Conservation (phyloP, 1,140 invertebrate species). For the Drosophila funebris region DNA sequence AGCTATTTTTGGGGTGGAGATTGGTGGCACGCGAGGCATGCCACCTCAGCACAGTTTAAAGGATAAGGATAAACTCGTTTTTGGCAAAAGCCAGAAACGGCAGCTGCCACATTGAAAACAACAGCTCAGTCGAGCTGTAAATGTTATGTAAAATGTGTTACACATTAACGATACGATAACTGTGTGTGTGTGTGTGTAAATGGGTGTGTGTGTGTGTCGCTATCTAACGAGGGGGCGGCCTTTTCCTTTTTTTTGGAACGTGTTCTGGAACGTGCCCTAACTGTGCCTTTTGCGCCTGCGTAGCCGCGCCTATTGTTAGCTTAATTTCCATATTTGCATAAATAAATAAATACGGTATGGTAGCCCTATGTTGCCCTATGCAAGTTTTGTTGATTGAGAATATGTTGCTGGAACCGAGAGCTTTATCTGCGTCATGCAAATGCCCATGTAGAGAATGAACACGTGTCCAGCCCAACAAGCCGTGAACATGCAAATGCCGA, state of each 20-base stretch:
- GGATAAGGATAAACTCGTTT: slow-evolving; percentile 74
- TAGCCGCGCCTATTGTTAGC: slow-evolving; percentile 37
- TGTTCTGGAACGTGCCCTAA: slow-evolving; percentile 53
- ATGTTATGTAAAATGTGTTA: slow-evolving; percentile 54
- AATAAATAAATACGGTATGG: slow-evolving; percentile 37
- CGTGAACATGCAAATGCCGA: slow-evolving; percentile 61
- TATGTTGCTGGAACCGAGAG: slow-evolving; percentile 38
- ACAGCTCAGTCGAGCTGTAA: slow-evolving; percentile 29
- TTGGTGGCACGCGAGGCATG: slow-evolving; percentile 39
- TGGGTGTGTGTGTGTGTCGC: slow-evolving; percentile 31
- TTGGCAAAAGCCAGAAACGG: slow-evolving; percentile 56
- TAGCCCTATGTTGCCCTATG: neutral
- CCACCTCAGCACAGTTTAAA: neutral
- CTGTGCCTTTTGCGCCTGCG: slow-evolving; percentile 63
- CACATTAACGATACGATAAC: slow-evolving; percentile 23
- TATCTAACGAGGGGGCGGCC: slow-evolving; percentile 48
- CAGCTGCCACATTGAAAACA: slow-evolving; percentile 44
- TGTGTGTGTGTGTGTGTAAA: slow-evolving; percentile 22
- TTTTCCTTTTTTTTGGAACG: slow-evolving; percentile 36
- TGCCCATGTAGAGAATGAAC: slow-evolving; percentile 35
- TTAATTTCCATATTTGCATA: slow-evolving; percentile 60
- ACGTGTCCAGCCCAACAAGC: slow-evolving; percentile 67
- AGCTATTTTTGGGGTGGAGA: slow-evolving; percentile 12
- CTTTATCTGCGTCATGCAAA: slow-evolving; percentile 67
- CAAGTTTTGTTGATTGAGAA: slow-evolving; percentile 32